Evolutionary conservation across 2,797 vertebrate species (phyloP).

Genomic region (Phoeniculus purpureus): DNA sequence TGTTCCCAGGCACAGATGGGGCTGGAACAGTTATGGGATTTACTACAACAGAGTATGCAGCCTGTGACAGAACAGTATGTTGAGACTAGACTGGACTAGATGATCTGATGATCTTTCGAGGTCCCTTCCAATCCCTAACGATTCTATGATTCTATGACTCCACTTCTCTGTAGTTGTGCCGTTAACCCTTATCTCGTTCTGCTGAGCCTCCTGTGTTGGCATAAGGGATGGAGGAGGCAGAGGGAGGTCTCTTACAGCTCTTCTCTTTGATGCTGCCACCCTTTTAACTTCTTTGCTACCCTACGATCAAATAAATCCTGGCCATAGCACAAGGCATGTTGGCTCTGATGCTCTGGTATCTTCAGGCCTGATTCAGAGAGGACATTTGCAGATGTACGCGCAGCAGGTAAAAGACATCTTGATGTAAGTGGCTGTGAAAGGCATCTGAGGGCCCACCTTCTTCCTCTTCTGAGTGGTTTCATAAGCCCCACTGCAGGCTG

Average conservation of each 20-base stretch:
- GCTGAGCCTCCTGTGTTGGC: background rate
- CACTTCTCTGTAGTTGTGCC: accelerated
- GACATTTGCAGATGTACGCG: background rate
- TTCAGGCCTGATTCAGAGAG: background rate
- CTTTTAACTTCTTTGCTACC: background rate
- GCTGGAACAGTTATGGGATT: background rate
- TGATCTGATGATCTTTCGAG: too few species aligned
- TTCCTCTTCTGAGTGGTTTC: background rate
- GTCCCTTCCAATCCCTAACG: too few species aligned
- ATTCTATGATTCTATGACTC: too few species aligned
- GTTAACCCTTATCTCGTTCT: background rate
- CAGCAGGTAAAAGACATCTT: background rate
- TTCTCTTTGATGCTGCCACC: background rate
- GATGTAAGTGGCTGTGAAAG: background rate
- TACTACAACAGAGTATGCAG: background rate
- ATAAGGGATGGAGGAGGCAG: background rate
- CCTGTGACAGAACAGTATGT: background rate
- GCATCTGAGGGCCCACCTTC: background rate
- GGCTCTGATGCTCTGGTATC: background rate
- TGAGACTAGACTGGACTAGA: too few species aligned
- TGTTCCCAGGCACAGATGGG: background rate
- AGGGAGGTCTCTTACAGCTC: background rate
- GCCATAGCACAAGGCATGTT: background rate
- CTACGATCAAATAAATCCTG: background rate
- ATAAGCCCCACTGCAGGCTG: background rate